phyloP scores from a whole-genome alignment of 2,113 vertebrate species.

The Cromileptes altivelis region DNA sequence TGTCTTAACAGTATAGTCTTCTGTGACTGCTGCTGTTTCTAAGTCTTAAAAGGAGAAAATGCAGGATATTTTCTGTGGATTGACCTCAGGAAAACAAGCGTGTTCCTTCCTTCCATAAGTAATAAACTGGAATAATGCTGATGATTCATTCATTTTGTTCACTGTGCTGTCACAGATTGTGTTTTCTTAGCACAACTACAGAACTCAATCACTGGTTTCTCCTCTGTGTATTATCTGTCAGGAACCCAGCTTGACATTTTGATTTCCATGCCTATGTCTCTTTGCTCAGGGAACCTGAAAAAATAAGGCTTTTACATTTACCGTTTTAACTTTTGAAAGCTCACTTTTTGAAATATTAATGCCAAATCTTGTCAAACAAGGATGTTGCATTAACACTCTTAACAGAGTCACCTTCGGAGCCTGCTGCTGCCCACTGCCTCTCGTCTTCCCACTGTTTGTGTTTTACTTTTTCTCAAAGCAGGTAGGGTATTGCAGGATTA shows the following conservation, averaged over 20 bases:
- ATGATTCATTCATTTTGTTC: background rate
- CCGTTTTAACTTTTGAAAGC: conserved; percentile 57
- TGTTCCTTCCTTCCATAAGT: background rate
- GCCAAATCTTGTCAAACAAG: conserved; percentile 63
- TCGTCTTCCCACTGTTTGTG: background rate
- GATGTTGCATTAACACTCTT: conserved; percentile 68
- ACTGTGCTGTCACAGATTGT: background rate
- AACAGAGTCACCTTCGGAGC: background rate
- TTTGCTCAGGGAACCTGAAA: conserved; percentile 47
- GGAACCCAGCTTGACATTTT: conserved; percentile 15
- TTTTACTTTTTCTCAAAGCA: conserved; percentile 17
- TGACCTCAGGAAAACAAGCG: background rate
- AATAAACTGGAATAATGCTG: background rate
- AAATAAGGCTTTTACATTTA: conserved; percentile 54
- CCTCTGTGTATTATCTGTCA: conserved; percentile 18
- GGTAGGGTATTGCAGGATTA: background rate
- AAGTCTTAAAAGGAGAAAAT: background rate
- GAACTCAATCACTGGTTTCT: conserved; percentile 9
- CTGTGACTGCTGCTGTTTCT: background rate
- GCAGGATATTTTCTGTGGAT: background rate
- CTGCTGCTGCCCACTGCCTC: background rate
- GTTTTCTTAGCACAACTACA: conserved; percentile 7
- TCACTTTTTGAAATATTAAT: conserved; percentile 68
- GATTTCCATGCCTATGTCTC: conserved; percentile 16
- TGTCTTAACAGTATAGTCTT: background rate